Evolutionary conservation across 2,888 invertebrate species (phyloP).

Genomic region (Cataglyphis albicans): DNA sequence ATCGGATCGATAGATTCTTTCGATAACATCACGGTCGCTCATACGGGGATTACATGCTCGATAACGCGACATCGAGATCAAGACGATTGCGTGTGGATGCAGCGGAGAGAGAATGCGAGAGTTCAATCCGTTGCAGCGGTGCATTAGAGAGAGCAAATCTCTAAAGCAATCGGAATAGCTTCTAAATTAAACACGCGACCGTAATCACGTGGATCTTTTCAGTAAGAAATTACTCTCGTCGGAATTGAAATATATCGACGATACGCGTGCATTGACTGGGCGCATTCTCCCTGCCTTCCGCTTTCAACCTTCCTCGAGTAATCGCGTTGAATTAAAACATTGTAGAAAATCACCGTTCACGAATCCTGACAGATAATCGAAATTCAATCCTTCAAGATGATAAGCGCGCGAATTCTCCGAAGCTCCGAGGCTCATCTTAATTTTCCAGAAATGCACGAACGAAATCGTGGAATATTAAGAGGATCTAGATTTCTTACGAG

Average conservation of each 20-base stretch:
- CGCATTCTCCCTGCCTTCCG: not conserved
- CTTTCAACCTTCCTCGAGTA: not conserved
- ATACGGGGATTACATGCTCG: conserved; percentile 37
- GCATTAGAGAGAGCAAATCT: conserved; percentile 11
- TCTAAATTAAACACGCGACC: conserved; percentile 47
- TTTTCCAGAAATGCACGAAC: conserved; percentile 1
- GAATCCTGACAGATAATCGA: not conserved
- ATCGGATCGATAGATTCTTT: conserved; percentile 57
- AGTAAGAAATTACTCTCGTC: conserved; percentile 42
- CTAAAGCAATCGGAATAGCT: conserved; percentile 40
- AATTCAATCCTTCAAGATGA: not conserved
- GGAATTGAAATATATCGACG: conserved; percentile 40
- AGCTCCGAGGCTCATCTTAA: not conserved
- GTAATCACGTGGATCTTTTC: conserved; percentile 49
- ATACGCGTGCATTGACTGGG: conserved; percentile 1
- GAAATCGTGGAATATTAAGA: conserved; percentile 14
- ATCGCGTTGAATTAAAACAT: conserved; percentile 7
- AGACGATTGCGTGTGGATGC: not conserved
- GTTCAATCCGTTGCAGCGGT: not conserved
- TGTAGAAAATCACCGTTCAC: not conserved
- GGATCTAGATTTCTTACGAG: conserved; percentile 28
- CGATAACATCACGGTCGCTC: conserved; percentile 16
- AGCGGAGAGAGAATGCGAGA: not conserved
- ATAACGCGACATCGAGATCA: conserved; percentile 17
- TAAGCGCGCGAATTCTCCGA: not conserved